Conservation (phyloP, 1,140 invertebrate genomes). For the Aphis craccivora region DNA sequence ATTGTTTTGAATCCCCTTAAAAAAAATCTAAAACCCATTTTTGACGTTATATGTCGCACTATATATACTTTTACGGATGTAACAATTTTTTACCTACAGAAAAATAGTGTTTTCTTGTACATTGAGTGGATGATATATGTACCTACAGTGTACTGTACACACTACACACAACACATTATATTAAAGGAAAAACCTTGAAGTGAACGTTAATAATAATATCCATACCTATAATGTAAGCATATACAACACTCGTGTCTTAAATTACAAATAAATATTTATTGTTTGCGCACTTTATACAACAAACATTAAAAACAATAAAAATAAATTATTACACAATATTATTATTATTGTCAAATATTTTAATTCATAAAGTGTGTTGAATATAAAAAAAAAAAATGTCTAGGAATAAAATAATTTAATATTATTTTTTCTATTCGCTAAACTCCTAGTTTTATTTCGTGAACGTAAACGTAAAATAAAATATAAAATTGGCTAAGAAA, state of each 20-base stretch:
- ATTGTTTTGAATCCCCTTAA: neutral
- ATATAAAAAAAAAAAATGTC: neutral
- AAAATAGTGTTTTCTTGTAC: no score
- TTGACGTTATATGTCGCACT: neutral
- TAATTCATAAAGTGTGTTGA: neutral
- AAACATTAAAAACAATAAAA: neutral
- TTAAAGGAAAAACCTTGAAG: neutral
- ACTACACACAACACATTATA: neutral
- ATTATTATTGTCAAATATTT: neutral
- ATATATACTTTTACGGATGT: neutral
- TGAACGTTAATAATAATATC: neutral
- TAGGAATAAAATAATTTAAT: neutral
- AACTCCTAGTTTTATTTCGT: neutral
- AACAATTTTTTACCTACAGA: neutral
- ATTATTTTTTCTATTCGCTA: neutral
- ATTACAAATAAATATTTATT: slow-evolving; percentile 25
- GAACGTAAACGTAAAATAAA: neutral
- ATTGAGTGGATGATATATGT: neutral
- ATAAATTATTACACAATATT: neutral
- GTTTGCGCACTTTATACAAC: neutral
- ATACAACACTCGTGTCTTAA: neutral
- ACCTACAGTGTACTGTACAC: neutral
- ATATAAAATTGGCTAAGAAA: neutral
- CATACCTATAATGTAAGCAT: neutral
- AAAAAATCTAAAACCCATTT: neutral